phyloP scores from a whole-genome alignment of 2,888 invertebrate genomes.

The Baccha elongata region DNA sequence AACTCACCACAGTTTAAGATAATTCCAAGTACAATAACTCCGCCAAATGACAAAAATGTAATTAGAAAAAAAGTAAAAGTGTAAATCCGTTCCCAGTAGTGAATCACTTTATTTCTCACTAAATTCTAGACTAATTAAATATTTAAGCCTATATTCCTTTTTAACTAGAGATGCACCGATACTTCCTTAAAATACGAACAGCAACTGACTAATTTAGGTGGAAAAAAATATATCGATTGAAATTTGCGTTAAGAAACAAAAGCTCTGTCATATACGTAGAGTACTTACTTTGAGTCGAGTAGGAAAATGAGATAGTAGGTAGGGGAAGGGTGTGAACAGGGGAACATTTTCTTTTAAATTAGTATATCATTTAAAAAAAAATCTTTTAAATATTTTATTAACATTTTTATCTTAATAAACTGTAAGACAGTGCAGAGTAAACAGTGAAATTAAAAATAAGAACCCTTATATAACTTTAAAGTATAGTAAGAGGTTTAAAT shows the following conservation, averaged over 20 bases:
- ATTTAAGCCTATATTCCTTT: conserved; percentile 1
- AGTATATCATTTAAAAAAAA: no score
- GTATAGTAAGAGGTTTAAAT: no score
- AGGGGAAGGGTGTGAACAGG: no score
- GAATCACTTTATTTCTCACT: background rate
- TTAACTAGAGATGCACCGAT: conserved; percentile 36
- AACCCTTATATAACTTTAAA: no score
- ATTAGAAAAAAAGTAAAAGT: background rate
- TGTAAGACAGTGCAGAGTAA: no score
- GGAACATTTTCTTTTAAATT: no score
- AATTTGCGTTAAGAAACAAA: background rate
- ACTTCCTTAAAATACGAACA: conserved; percentile 52
- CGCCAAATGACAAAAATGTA: background rate
- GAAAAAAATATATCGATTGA: conserved; percentile 32
- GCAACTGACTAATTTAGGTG: conserved; percentile 46
- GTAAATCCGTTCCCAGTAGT: background rate
- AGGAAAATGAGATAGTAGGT: conserved; percentile 5
- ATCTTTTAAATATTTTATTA: no score
- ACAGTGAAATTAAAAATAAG: no score
- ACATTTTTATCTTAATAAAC: no score
- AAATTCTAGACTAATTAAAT: background rate
- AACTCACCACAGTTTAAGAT: background rate
- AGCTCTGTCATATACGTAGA: background rate
- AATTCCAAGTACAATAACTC: background rate
- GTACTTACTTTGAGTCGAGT: conserved; percentile 21